phyloP scores from a whole-genome alignment of 2,888 invertebrate genomes.

The Mythimna ferrago region DNA sequence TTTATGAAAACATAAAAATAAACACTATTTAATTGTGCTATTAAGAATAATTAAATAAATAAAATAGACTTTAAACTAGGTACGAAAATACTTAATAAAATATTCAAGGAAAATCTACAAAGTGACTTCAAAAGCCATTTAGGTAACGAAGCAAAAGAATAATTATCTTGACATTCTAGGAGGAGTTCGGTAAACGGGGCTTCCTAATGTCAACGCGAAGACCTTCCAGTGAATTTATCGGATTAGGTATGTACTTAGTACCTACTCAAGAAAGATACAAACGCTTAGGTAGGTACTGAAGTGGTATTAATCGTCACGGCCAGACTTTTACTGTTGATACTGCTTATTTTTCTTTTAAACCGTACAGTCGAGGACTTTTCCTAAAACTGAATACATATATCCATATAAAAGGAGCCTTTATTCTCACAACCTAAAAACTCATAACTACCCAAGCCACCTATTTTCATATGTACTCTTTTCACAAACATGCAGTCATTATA shows the following conservation, averaged over 20 bases:
- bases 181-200: slow-evolving; percentile 20
- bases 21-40: slow-evolving; percentile 10
- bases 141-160: slow-evolving; percentile 29
- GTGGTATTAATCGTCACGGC: background rate
- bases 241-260: slow-evolving; percentile 35
- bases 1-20: slow-evolving; percentile 16
- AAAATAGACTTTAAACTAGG: background rate
- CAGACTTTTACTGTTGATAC: background rate
- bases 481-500: slow-evolving; percentile 38
- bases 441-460: background rate
- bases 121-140: slow-evolving; percentile 19
- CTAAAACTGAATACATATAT: background rate
- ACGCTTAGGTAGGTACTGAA: slow-evolving; percentile 16
- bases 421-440: slow-evolving; percentile 10
- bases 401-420: slow-evolving; percentile 13
- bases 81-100: background rate
- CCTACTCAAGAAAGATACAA: slow-evolving; percentile 11
- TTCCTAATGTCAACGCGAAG: slow-evolving; percentile 49
- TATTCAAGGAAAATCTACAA: slow-evolving; percentile 14
- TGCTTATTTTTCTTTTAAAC: background rate
- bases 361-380: background rate
- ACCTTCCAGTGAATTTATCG: slow-evolving; percentile 49
- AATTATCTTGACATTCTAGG: slow-evolving; percentile 43
- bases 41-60: slow-evolving; percentile 6
- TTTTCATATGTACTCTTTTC: slow-evolving; percentile 30